Conservation (phyloP, 2,797 vertebrate species). For the Diglossa cyanea region DNA sequence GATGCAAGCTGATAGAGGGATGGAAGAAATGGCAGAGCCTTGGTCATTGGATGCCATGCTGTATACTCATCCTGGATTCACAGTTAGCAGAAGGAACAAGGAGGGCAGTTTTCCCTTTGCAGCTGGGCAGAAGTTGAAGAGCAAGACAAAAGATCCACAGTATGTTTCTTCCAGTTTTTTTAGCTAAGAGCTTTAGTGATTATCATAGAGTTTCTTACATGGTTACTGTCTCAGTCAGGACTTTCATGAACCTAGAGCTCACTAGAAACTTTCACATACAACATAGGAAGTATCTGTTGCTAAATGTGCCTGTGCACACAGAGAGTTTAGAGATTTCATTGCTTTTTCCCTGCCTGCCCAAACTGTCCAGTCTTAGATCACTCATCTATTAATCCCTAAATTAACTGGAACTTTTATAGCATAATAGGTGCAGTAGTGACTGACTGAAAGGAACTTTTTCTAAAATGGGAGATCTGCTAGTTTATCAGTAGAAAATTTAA, state of each 20-base stretch:
- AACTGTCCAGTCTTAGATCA: not conserved
- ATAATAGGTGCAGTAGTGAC: not conserved
- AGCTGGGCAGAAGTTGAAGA: not conserved
- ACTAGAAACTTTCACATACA: not conserved
- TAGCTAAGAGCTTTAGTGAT: not conserved
- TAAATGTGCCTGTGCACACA: not conserved
- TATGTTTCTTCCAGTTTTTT: not conserved
- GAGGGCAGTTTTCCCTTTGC: not conserved
- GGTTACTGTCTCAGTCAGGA: not conserved
- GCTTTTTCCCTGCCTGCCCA: not conserved
- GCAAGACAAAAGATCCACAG: not conserved
- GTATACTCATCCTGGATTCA: not conserved
- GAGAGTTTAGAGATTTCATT: not conserved
- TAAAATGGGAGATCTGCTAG: not conserved
- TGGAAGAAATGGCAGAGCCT: not conserved
- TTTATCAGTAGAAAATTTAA: not conserved
- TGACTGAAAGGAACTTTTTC: not conserved
- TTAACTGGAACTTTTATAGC: not conserved
- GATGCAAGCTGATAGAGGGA: not conserved
- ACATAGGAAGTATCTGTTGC: not conserved
- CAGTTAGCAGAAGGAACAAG: not conserved
- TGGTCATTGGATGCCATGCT: not conserved
- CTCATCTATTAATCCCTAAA: not conserved
- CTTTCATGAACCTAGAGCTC: not conserved
- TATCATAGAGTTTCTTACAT: fast-evolving